Conservation (phyloP, 2,888 invertebrate species). For the Calliopum simillimum region DNA sequence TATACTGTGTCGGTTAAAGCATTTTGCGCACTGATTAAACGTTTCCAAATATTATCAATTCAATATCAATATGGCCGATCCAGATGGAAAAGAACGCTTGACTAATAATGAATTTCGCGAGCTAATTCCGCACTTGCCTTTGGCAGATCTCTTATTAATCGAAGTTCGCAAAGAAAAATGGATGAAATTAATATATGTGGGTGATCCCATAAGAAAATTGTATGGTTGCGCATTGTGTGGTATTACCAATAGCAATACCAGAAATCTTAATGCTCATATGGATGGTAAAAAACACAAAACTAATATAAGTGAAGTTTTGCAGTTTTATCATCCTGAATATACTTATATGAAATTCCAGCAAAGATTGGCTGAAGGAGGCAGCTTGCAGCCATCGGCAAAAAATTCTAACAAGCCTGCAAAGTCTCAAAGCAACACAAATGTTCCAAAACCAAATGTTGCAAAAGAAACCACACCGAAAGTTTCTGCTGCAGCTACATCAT, state of each 20-base stretch:
- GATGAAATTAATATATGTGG: conserved; percentile 46
- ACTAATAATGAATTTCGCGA: conserved; percentile 46
- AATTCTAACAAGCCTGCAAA: conserved; percentile 7
- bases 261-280: conserved; percentile 56
- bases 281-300: conserved; percentile 57
- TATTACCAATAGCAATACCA: conserved; percentile 52
- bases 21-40: background rate
- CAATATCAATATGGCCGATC: conserved; percentile 36
- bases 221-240: conserved; percentile 55
- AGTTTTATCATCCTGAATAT: conserved; percentile 51
- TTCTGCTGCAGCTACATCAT: background rate
- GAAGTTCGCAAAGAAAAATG: conserved; percentile 51
- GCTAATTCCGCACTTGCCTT: conserved; percentile 46
- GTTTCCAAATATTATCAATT: background rate
- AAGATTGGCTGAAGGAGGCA: conserved; percentile 23
- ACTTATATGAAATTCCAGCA: conserved; percentile 42
- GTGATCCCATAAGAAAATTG: conserved; percentile 34
- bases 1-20: conserved; percentile 30
- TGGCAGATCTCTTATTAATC: conserved; percentile 51
- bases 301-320: conserved; percentile 48
- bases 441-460: conserved; percentile 8
- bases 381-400: background rate
- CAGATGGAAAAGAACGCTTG: conserved; percentile 41
- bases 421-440: background rate
- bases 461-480: conserved; percentile 4